These are phyloP conservation scores for Netelia virgata DNA, from an alignment of 2,888 invertebrate species.

Conservation along the genomic window DNA sequence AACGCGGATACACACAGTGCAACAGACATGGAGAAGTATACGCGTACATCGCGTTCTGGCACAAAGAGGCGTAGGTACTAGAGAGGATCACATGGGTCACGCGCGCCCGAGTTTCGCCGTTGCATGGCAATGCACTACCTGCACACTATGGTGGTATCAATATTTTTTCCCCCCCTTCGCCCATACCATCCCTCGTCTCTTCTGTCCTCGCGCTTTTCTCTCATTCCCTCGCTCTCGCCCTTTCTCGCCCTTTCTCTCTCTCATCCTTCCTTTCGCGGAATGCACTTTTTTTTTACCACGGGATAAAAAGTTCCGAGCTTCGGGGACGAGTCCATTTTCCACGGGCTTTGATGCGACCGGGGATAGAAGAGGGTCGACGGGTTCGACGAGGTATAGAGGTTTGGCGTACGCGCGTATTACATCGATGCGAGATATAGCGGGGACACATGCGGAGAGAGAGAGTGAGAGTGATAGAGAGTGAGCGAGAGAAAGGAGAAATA, in stretches of 20 bases:
- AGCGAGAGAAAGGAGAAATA: too few species aligned
- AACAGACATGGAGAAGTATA: constrained; percentile 15
- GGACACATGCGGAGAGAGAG: constrained; percentile 10
- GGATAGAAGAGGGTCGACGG: constrained; percentile 19
- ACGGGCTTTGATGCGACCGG: constrained; percentile 63
- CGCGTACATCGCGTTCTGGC: constrained; percentile 39
- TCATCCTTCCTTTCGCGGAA: neutral
- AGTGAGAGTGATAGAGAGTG: neutral
- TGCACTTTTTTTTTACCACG: constrained; percentile 23
- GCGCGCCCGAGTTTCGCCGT: constrained; percentile 55
- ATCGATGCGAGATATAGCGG: constrained; percentile 28
- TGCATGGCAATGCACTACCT: constrained; percentile 33
- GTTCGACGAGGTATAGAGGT: neutral
- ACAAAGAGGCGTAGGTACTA: constrained; percentile 40
- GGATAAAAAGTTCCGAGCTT: constrained; percentile 39
- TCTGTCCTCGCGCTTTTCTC: constrained; percentile 5
- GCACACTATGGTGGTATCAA: constrained; percentile 43
- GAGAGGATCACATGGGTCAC: constrained; percentile 63
- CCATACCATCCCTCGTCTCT: constrained; percentile 22
- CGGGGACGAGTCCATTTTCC: constrained; percentile 60
- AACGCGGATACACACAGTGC: constrained; percentile 12
- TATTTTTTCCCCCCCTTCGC: constrained; percentile 39
- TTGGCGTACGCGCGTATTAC: constrained; percentile 61
- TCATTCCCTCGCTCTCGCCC: neutral
- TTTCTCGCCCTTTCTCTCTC: neutral